A percentile compares a stretch with the other conserved stretches of the same genome.
Conservation (phyloP, 2,888 invertebrate species). For the Drosophila siamana region DNA sequence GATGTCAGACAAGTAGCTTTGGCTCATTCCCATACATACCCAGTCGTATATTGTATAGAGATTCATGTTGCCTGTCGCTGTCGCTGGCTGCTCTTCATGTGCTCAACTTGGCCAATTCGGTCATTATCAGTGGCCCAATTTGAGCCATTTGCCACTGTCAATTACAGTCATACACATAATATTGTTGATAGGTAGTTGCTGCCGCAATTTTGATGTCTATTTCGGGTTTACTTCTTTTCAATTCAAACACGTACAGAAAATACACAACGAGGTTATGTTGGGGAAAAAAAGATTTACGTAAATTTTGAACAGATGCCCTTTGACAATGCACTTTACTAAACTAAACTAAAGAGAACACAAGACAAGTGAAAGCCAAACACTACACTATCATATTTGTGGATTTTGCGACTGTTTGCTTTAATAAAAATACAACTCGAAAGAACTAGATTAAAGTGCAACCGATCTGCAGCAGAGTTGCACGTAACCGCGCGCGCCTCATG, state of each 20-base stretch:
- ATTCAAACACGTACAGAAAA: slow-evolving; percentile 34
- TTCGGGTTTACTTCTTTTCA: slow-evolving; percentile 40
- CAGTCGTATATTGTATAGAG: slow-evolving; percentile 79
- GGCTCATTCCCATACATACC: slow-evolving; percentile 67
- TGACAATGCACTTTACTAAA: slow-evolving; percentile 39
- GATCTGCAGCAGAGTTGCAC: slow-evolving; percentile 65
- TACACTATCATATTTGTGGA: slow-evolving; percentile 42
- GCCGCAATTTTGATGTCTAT: slow-evolving; percentile 23
- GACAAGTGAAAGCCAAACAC: slow-evolving; percentile 34
- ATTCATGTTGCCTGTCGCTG: slow-evolving; percentile 67
- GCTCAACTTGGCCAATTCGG: not conserved
- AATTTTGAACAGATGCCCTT: slow-evolving; percentile 49
- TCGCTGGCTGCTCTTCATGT: slow-evolving; percentile 3
- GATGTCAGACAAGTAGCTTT: not conserved
- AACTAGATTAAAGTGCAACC: slow-evolving; percentile 51
- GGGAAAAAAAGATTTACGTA: slow-evolving; percentile 67
- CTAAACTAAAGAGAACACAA: slow-evolving; percentile 36
- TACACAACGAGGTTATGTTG: slow-evolving; percentile 65
- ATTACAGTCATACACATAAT: slow-evolving; percentile 38
- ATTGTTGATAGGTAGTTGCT: slow-evolving; percentile 20
- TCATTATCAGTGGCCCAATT: slow-evolving; percentile 36
- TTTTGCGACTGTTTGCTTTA: slow-evolving; percentile 18
- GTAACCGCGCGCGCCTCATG: slow-evolving; percentile 73
- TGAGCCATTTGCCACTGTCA: slow-evolving; percentile 65
- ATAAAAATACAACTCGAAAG: slow-evolving; percentile 28